phyloP scores from a whole-genome alignment of 2,888 invertebrate species.

The Leptinotarsa tumamoca region DNA sequence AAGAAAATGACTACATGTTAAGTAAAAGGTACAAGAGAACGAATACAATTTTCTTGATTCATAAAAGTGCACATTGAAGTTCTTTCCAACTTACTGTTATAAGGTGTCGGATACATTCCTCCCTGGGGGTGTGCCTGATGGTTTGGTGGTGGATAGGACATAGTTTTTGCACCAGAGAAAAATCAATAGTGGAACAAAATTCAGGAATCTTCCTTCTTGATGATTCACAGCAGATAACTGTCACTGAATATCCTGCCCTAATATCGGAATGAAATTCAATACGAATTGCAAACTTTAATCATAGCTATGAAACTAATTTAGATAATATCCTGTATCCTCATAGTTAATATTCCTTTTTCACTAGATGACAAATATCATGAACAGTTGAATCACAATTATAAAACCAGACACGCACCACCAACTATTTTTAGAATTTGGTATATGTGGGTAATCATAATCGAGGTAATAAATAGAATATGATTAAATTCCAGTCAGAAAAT shows the following conservation, averaged over 20 bases:
- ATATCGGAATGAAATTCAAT: too few relatives aligned
- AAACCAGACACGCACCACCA: constrained; percentile 26
- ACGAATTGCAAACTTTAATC: neutral
- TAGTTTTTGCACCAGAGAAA: constrained; percentile 20
- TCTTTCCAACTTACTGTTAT: constrained; percentile 45
- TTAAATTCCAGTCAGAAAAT: constrained; percentile 2
- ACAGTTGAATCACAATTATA: constrained; percentile 25
- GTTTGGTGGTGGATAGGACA: constrained; percentile 48
- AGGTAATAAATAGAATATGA: constrained; percentile 18
- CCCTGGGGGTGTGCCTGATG: constrained; percentile 61
- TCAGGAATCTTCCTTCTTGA: neutral
- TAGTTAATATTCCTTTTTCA: constrained; percentile 3
- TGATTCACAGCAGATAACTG: neutral
- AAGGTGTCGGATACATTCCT: constrained; percentile 59
- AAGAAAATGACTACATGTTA: too few relatives aligned
- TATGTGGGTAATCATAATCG: neutral
- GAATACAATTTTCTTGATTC: too few relatives aligned
- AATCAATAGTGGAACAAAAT: neutral
- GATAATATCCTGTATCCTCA: neutral
- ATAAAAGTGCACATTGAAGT: neutral
- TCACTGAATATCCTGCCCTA: neutral
- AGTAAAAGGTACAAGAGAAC: too few relatives aligned
- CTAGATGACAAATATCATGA: constrained; percentile 13
- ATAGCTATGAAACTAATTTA: constrained; percentile 1
- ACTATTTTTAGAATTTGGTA: constrained; percentile 30